Conservation (phyloP, 64 coral and sea anemone species). For the Cladopsammia gracilis region DNA sequence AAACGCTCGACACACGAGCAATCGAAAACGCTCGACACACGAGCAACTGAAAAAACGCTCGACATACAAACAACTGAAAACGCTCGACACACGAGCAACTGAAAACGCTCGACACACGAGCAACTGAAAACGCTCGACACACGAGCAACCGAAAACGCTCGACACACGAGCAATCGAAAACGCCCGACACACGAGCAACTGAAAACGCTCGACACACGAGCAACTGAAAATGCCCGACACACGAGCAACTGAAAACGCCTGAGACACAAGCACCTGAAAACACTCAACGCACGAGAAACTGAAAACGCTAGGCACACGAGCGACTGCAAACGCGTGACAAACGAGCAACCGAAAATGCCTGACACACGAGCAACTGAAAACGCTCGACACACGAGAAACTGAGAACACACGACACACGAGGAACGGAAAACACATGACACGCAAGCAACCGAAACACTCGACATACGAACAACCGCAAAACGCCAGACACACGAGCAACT, state of each 20-base stretch:
- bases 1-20: background rate
- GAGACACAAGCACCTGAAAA: background rate
- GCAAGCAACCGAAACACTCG: background rate
- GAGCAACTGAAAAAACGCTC: background rate
- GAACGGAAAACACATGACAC: background rate
- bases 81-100: no score
- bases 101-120: background rate
- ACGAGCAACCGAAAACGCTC: no score
- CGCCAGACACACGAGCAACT: background rate
- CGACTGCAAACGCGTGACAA: no score
- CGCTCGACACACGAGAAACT: background rate
- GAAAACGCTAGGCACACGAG: background rate
- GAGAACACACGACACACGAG: background rate
- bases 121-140: background rate
- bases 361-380: slow-evolving; percentile 1
- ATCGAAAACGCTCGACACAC: background rate
- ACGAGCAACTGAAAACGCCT: background rate
- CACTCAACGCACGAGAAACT: background rate
- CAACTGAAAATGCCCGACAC: background rate
- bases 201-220: background rate
- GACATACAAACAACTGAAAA: no score
- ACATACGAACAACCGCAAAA: background rate
- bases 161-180: background rate
- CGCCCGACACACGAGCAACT: background rate
- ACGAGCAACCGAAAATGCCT: background rate